Percentiles rank a stretch among this genome's conserved stretches.
Conservation (phyloP, 2,113 vertebrate species). For the Oryzias melastigma region DNA sequence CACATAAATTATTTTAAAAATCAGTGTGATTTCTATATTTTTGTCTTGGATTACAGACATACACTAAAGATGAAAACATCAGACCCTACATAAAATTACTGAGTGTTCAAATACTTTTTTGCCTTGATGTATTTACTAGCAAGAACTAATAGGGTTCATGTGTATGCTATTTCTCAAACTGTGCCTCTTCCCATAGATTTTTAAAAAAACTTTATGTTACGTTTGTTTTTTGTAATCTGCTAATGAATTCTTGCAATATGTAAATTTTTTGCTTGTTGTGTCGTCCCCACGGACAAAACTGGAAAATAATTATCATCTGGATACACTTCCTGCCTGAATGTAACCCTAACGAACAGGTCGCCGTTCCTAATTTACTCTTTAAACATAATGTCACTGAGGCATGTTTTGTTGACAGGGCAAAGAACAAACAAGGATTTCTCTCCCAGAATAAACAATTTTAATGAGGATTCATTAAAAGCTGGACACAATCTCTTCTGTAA, state of each 20-base stretch:
- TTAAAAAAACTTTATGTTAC: not conserved
- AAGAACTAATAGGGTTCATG: no score
- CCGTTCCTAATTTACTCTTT: not conserved
- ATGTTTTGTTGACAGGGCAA: not conserved
- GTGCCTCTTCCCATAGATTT: not conserved
- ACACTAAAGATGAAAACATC: no score
- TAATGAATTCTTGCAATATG: not conserved
- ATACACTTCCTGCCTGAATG: not conserved
- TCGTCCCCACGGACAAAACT: not conserved
- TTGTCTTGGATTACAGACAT: no score
- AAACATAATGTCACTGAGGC: not conserved
- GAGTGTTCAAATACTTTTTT: no score
- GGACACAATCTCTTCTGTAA: constrained; percentile 9
- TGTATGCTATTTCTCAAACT: no score
- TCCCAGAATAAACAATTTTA: constrained; percentile 9
- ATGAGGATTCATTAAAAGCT: constrained; percentile 24
- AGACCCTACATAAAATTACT: no score
- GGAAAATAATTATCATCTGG: constrained; percentile 16
- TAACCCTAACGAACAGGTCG: not conserved
- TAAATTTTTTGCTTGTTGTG: not conserved
- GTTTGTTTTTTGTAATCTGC: not conserved
- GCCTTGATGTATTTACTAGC: no score
- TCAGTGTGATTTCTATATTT: no score
- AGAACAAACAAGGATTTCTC: not conserved
- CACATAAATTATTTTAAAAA: no score